Conservation (phyloP, 2,797 vertebrate genomes). For the Tenualosa thibaudeaui region DNA sequence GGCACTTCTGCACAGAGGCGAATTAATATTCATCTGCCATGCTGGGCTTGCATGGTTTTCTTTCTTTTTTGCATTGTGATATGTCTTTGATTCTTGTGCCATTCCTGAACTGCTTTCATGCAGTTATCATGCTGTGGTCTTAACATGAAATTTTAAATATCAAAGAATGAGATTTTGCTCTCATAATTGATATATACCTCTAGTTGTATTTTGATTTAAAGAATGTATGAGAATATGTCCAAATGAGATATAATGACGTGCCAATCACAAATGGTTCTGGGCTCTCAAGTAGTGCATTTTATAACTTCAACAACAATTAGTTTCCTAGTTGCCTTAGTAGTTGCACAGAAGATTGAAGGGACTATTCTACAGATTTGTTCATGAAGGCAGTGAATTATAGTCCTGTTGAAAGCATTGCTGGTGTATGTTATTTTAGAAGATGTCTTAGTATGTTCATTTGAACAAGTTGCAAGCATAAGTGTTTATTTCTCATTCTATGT, state of each 20-base stretch:
- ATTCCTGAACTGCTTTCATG: not conserved
- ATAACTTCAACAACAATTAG: not conserved
- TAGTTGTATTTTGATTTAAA: not conserved
- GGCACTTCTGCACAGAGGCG: not conserved
- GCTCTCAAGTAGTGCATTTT: not conserved
- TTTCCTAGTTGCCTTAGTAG: not conserved
- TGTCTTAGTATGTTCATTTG: not conserved
- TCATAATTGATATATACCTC: not conserved
- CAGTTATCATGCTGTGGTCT: not conserved
- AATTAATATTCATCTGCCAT: not conserved
- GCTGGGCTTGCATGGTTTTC: not conserved
- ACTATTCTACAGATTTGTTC: not conserved
- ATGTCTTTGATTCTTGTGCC: conserved; percentile 2
- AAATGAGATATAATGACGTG: not conserved
- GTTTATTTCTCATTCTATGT: not conserved
- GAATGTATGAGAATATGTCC: not conserved
- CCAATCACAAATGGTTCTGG: not conserved
- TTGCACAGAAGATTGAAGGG: not conserved
- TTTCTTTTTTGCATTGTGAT: not conserved
- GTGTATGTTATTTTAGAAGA: not conserved
- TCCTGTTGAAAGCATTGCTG: not conserved
- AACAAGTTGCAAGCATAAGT: not conserved
- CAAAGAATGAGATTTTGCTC: not conserved
- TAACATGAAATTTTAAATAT: not conserved
- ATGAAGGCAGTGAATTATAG: not conserved